These are phyloP conservation scores for Grammomys dolichurus DNA, from an alignment of 2,113 vertebrate species.

Conservation along the genomic window DNA sequence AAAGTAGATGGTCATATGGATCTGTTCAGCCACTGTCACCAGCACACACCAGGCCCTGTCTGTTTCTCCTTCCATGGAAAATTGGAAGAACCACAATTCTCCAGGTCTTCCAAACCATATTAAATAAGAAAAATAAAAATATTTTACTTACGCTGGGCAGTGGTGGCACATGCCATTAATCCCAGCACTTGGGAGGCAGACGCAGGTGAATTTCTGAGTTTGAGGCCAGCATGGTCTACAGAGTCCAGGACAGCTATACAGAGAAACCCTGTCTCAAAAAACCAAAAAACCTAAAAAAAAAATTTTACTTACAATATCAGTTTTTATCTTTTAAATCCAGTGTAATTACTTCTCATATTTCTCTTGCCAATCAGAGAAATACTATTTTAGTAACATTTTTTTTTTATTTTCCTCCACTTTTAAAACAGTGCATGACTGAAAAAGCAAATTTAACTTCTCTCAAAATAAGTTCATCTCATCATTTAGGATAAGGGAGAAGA, in stretches of 20 bases:
- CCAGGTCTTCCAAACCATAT: not conserved
- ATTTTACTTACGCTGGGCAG: no score
- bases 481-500: not conserved
- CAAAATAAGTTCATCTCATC: not conserved
- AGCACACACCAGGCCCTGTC: not conserved
- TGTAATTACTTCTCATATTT: conserved; percentile 12
- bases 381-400: not conserved
- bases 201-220: no score
- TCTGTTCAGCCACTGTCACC: not conserved
- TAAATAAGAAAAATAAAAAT: not conserved
- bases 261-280: no score
- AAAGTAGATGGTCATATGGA: not conserved
- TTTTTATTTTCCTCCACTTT: not conserved
- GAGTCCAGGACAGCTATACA: no score
- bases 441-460: not conserved
- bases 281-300: no score
- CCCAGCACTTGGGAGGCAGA: no score
- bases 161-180: no score
- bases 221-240: no score
- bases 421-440: not conserved
- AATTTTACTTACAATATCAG: conserved; percentile 2
- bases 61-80: not conserved
- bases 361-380: not conserved
- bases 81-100: not conserved
- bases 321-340: conserved; percentile 6